phyloP scores from a whole-genome alignment of 2,888 invertebrate genomes.

The Eristalinus aeneus region DNA sequence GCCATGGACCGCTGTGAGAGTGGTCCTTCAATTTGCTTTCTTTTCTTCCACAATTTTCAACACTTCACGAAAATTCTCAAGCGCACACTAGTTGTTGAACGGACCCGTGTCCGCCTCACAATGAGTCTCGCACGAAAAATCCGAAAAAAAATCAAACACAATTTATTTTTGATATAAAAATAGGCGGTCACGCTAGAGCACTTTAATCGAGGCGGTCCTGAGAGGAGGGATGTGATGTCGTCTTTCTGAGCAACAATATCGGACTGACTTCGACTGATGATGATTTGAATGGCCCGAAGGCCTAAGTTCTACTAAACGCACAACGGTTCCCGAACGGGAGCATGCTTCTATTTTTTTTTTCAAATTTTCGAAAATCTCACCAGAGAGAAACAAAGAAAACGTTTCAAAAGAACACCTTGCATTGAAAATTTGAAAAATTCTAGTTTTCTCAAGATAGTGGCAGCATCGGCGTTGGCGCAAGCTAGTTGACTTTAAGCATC shows the following conservation, averaged over 20 bases:
- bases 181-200: neutral
- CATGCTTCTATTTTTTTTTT: too few species aligned
- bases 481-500: conserved; percentile 13
- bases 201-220: conserved; percentile 18
- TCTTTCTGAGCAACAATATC: conserved; percentile 37
- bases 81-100: neutral
- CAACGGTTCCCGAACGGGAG: conserved; percentile 45
- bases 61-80: neutral
- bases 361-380: conserved; percentile 4
- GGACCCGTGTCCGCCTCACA: conserved; percentile 21
- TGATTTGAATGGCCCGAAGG: conserved; percentile 70
- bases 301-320: conserved; percentile 61
- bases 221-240: conserved; percentile 17
- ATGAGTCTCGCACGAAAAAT: neutral
- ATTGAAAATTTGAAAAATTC: conserved; percentile 53
- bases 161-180: conserved; percentile 15
- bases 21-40: neutral
- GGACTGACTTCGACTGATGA: conserved; percentile 52
- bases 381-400: neutral
- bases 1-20: neutral
- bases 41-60: neutral
- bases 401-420: conserved; percentile 47
- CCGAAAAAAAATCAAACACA: neutral
- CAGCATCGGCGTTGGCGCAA: neutral
- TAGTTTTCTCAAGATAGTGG: neutral